Conservation (phyloP, 2,797 vertebrate genomes). For the Peromyscus eremicus region DNA sequence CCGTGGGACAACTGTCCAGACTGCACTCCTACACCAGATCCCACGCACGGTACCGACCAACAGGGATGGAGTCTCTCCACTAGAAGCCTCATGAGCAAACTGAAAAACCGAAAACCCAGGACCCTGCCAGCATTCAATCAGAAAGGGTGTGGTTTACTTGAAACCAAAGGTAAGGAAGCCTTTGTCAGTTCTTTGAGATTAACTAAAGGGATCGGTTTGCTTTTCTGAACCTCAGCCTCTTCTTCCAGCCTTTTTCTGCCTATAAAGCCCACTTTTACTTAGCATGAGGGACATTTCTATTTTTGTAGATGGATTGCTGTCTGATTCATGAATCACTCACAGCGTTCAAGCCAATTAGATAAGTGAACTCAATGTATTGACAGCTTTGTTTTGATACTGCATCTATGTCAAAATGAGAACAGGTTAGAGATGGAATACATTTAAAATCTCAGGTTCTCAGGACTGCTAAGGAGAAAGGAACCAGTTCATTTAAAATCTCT, state of each 20-base stretch:
- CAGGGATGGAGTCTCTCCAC: too few relatives aligned
- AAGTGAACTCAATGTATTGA: background rate
- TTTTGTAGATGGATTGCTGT: background rate
- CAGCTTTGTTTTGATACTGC: background rate
- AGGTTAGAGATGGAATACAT: background rate
- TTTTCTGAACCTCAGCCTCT: background rate
- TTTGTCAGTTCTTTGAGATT: background rate
- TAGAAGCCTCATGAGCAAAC: background rate
- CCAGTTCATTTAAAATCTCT: background rate
- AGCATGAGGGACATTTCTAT: background rate
- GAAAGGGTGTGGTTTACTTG: background rate
- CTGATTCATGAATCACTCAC: background rate
- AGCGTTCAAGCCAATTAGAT: background rate
- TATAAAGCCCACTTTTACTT: background rate
- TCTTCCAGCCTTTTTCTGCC: background rate
- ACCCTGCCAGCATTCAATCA: background rate
- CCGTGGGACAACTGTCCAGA: background rate
- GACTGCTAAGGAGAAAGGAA: background rate
- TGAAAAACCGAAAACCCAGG: background rate
- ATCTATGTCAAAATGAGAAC: background rate
- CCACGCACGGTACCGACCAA: background rate
- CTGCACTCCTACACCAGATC: background rate
- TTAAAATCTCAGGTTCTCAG: background rate
- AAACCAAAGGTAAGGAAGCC: background rate
- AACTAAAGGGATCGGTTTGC: background rate